Evolutionary conservation across 2,113 vertebrate genomes (phyloP).

Genomic region (Apteryx mantelli): DNA sequence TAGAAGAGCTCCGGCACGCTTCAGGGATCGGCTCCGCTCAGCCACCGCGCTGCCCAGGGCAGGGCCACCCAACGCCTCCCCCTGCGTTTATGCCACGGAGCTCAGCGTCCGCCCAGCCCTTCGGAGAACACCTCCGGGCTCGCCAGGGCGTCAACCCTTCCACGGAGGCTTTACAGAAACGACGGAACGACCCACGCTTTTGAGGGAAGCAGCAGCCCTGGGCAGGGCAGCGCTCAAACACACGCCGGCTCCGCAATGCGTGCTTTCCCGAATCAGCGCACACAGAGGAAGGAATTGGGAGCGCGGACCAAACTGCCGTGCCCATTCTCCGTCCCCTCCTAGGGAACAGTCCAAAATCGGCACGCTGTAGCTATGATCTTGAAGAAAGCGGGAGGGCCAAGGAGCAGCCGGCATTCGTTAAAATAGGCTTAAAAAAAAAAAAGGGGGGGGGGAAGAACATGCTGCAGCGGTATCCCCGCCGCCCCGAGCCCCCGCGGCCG

Average conservation of each 20-base stretch:
- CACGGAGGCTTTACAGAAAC: not conserved
- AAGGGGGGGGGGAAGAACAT: not conserved
- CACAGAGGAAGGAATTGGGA: no score
- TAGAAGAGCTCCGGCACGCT: not conserved
- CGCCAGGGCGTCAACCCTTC: not conserved
- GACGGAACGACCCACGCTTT: not conserved
- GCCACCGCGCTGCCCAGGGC: not conserved
- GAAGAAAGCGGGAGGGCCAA: not conserved
- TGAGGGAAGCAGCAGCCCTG: not conserved
- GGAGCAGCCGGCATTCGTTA: not conserved
- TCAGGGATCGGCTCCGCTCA: not conserved
- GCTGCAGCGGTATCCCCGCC: not conserved
- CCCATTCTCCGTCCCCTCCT: not conserved
- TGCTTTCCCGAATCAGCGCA: not conserved
- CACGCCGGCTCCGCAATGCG: not conserved
- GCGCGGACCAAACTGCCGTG: not conserved
- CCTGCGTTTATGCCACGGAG: not conserved
- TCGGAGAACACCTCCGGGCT: not conserved
- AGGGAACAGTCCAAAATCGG: not conserved
- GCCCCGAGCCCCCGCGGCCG: not conserved
- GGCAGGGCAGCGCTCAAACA: not conserved
- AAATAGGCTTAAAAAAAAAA: not conserved
- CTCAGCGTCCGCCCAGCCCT: not conserved
- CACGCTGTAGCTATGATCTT: accelerated
- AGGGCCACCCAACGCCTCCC: accelerated